Evolutionary conservation across 2,888 invertebrate species (phyloP).

Genomic region (Cerastis rubricosa): DNA sequence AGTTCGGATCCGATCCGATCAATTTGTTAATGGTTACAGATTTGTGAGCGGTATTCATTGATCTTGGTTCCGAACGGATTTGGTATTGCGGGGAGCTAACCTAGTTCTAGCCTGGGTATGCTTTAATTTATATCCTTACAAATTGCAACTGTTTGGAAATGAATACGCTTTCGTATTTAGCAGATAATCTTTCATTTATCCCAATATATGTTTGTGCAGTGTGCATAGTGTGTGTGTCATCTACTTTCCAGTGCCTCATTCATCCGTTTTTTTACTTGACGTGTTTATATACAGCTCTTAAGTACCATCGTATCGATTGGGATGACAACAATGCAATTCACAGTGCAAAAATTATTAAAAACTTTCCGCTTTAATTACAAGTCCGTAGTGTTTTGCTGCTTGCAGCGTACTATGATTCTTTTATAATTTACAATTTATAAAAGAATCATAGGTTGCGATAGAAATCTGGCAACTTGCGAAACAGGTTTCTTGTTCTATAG

Average conservation of each 20-base stretch:
- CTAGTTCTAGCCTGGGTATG: neutral
- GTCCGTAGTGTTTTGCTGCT: no score
- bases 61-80: constrained; percentile 38
- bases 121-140: neutral
- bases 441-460: no score
- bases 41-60: constrained; percentile 28
- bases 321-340: no score
- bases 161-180: neutral
- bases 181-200: neutral
- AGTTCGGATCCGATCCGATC: constrained; percentile 21
- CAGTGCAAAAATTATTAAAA: no score
- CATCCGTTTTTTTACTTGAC: no score
- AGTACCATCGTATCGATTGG: no score
- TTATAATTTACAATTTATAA: no score
- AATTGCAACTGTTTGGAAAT: neutral
- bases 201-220: neutral
- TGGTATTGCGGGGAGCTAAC: constrained; percentile 10
- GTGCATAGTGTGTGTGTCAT: neutral
- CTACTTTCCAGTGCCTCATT: neutral
- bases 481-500: no score
- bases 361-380: no score
- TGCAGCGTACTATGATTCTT: no score
- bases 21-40: constrained; percentile 51
- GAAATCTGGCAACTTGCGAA: no score
- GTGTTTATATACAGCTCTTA: no score